Evolutionary conservation across 1,140 invertebrate genomes (phyloP).

Genomic region (Lysiphlebus fabarum): DNA sequence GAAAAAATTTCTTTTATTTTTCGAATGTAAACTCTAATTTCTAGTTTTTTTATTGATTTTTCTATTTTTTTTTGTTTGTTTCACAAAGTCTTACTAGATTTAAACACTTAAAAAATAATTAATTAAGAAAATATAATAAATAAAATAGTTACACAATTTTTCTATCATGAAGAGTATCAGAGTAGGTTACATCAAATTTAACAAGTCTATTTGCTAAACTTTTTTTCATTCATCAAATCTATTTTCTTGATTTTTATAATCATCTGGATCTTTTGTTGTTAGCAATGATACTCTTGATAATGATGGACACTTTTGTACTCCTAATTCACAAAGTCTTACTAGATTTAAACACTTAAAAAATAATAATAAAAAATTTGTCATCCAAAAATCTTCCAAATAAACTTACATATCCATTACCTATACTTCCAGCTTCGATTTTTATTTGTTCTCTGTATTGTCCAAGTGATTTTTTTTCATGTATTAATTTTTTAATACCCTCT

Average conservation of each 20-base stretch:
- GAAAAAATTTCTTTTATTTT: no score
- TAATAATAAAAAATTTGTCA: no score
- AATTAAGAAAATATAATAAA: conserved; percentile 7
- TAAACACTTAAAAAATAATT: no score
- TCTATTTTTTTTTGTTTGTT: no score
- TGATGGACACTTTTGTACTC: conserved; percentile 66
- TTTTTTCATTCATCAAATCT: conserved; percentile 57
- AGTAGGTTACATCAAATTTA: conserved; percentile 64
- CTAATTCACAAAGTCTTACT: conserved; percentile 77
- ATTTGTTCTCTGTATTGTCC: conserved; percentile 78
- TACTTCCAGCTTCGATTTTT: conserved; percentile 73
- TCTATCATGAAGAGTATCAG: conserved; percentile 78
- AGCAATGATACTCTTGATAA: conserved; percentile 66
- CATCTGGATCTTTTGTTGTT: conserved; percentile 61
- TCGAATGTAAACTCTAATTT: no score
- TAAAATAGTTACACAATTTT: conserved; percentile 72
- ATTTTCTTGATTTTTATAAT: conserved; percentile 52
- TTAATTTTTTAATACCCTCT: conserved; percentile 73
- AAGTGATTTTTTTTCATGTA: conserved; percentile 65
- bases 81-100: no score
- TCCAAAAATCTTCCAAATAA: conserved; percentile 82
- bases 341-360: conserved; percentile 91
- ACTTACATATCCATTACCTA: conserved; percentile 73
- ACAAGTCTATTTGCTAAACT: conserved; percentile 65
- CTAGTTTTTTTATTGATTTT: no score